Evolutionary conservation across 2,888 invertebrate genomes (phyloP), one percentile per base, ranked within the genome.

Genomic region (Diarsia brunnea): DNA sequence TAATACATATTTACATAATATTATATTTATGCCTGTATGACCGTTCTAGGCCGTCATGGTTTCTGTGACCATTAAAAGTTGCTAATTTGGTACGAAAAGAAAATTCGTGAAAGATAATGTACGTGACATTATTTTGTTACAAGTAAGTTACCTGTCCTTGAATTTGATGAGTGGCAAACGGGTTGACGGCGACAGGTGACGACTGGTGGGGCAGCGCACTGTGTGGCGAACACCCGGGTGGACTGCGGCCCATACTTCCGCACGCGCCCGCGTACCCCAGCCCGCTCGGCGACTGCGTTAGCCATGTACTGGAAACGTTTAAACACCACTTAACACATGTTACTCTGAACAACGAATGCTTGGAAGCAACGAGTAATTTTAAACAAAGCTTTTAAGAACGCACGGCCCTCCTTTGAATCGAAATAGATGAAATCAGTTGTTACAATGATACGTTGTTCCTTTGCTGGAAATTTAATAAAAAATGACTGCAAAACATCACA

Each of bases 211-310:
- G 94, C 72, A 96, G 84, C 53, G 91, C 93, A 67, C 91, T 90
- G 89, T 95, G 95, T 16, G 95, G 93, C 12, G 95, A 93, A 88
- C 95, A 95, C 43, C 94, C 95, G 0, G 95, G 92, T 0, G 95
- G 95, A 85, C 95, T 95, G 63, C 95, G 92, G 5, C 93, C 94
- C 92, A 95, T 94, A 65, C 92, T 91, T 31, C 92, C 90, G 82
- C 95, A 95, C 5, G 94, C 91, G 70, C 93, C 88, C 10, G 92
- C 90, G 81, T 95, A 96, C 0, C 93, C 92, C 65, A 95, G 87
- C 12, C 94, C 92, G 10, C 93, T 87, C 11, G 95, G 88, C 2
- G 95, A 89, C 82, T 94, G 96, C 3, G 94, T 91, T 81, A 96
- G 80, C 96, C 96, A 96, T 51, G 95, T 88, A 12, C 96, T 96